Evolutionary conservation across 1,140 invertebrate genomes (phyloP).

Genomic region (Micrasema longulum): DNA sequence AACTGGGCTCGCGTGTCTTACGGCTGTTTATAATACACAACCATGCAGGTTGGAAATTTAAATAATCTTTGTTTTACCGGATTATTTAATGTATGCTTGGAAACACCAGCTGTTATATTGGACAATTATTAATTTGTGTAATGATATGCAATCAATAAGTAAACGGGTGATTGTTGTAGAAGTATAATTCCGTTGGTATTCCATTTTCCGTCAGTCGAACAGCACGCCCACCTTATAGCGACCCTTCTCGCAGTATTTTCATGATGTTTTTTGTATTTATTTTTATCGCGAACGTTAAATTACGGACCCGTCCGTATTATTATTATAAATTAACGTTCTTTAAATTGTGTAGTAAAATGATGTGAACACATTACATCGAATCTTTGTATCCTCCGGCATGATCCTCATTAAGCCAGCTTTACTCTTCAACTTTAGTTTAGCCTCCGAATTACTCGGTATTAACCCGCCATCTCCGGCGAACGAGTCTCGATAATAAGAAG

Average conservation of each 20-base stretch:
- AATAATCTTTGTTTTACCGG: constrained; percentile 49
- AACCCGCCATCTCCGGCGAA: neutral
- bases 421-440: constrained; percentile 14
- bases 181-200: constrained; percentile 26
- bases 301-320: neutral
- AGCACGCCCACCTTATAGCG: neutral
- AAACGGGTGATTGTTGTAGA: constrained; percentile 25
- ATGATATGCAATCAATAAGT: constrained; percentile 48
- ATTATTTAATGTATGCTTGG: constrained; percentile 21
- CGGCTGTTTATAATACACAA: constrained; percentile 50
- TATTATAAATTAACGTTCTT: neutral
- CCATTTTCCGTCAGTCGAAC: constrained; percentile 1
- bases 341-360: neutral
- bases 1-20: constrained; percentile 46
- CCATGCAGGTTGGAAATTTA: constrained; percentile 48
- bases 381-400: constrained; percentile 1
- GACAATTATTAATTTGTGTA: constrained; percentile 38
- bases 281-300: neutral
- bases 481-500: neutral
- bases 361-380: neutral
- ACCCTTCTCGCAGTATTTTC: neutral
- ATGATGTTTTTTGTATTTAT: neutral
- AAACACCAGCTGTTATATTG: constrained; percentile 20
- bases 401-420: constrained; percentile 24
- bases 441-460: constrained; percentile 20